Evolutionary conservation across 64 coral and sea anemone species (phyloP), one percentile per base, ranked within the genome.

Genomic region (Hydrozoanthus tunicans): DNA sequence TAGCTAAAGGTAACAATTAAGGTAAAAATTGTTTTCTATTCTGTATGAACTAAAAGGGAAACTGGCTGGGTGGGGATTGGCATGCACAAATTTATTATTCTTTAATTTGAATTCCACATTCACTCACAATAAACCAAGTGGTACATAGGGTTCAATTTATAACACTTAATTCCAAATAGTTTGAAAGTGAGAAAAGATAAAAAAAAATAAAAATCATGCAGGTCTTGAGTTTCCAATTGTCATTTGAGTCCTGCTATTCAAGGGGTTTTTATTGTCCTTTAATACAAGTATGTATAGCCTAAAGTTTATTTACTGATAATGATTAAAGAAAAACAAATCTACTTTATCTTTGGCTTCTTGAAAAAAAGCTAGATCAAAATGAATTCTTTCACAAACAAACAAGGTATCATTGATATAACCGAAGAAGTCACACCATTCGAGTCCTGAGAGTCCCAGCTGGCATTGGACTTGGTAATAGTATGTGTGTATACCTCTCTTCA

Each of bases 371-470:
- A 3, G 24, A 70, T 91, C 76, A 60, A 90, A 94, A 27, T 7
- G 9, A 53, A 90, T 78, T 83, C 86, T 53, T 64, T 77, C 60
- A 79, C 65, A 90, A 79, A 85, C 76, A 66, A 78, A 94, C 11
- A 53, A 23, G 53, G 32, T 24, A 72, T 91, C 73, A 90, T 85
- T 81, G 0, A 94, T 85, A 59, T 81, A 89, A 26, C n/a, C 20
- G 73, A 91, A 94, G 82, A 90, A 91, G 64, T 90, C 93, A 86
- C 89, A 79, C 89, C 80, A 91, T 13, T 94, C 93, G 9, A 94
- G 10, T 4, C 71, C 88, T 52, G 80, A 86, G 9, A 78, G 76
- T 15, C 17, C 81, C n/a, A 94, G 62, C 64, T 94, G 93, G 26
- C 90, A 94, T 66, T 91, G 93, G 9, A 88, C 82, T 81, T 91